Evolutionary conservation across 2,113 vertebrate species (phyloP).

Genomic region (Myiozetetes cayanensis): DNA sequence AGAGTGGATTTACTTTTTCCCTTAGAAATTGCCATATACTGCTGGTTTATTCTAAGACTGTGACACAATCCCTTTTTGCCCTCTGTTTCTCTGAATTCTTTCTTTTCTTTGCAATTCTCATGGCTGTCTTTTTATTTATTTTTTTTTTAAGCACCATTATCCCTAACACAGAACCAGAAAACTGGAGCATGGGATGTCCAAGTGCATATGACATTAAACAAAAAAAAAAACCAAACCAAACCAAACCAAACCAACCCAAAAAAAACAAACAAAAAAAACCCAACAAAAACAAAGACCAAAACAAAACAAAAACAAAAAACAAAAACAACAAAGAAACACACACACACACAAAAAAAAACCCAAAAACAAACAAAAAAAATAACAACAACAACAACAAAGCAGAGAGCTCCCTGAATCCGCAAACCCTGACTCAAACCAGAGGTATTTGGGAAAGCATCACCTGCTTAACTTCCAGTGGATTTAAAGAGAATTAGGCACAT

Average conservation of each 20-base stretch:
- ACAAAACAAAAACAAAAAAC: too few species aligned
- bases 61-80: neutral
- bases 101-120: neutral
- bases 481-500: neutral
- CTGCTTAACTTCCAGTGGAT: neutral
- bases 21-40: neutral
- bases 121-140: neutral
- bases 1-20: neutral
- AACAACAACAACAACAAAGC: too few species aligned
- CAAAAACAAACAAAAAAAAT: too few species aligned
- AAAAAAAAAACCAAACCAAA: neutral
- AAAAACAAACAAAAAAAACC: neutral
- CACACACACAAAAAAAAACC: too few species aligned
- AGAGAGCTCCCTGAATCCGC: too few species aligned
- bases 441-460: neutral
- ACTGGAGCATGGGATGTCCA: neutral
- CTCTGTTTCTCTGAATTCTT: neutral
- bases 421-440: too few species aligned
- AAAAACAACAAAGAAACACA: too few species aligned
- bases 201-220: neutral
- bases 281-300: too few species aligned
- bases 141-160: neutral
- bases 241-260: too few species aligned
- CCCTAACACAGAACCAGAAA: neutral
- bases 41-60: neutral